These are phyloP conservation scores for Therioaphis trifolii DNA, from an alignment of 2,888 invertebrate species.

Conservation along the genomic window DNA sequence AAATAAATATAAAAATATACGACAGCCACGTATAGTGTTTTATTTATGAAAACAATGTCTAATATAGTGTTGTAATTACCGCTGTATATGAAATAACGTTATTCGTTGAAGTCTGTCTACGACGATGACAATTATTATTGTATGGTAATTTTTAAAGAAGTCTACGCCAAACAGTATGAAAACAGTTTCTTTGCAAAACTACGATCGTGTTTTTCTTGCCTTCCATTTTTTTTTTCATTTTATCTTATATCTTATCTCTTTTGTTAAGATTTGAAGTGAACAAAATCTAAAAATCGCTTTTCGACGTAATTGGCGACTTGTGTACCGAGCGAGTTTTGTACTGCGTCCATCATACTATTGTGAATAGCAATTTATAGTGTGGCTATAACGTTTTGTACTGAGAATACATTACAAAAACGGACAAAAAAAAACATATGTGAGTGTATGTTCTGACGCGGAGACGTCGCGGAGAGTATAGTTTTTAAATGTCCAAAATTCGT, in stretches of 20 bases:
- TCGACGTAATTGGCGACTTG: constrained; percentile 60
- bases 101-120: constrained; percentile 39
- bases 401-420: constrained; percentile 29
- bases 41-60: constrained; percentile 14
- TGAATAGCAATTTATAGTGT: constrained; percentile 50
- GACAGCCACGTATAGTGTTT: constrained; percentile 1
- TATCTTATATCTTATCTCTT: constrained; percentile 39
- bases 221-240: not conserved
- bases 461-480: constrained; percentile 5
- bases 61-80: constrained; percentile 43
- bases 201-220: constrained; percentile 7
- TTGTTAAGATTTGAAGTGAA: not conserved
- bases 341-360: constrained; percentile 41
- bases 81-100: constrained; percentile 42
- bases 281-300: constrained; percentile 54
- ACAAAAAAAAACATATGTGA: constrained; percentile 2
- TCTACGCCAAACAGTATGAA: constrained; percentile 17
- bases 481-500: constrained; percentile 56
- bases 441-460: constrained; percentile 3
- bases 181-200: constrained; percentile 17
- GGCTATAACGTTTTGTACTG: constrained; percentile 24
- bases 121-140: constrained; percentile 40
- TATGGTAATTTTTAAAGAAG: constrained; percentile 50
- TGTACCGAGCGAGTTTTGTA: not conserved
- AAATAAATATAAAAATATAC: not conserved